Evolutionary conservation across 2,113 vertebrate genomes (phyloP).

Genomic region (Tupaia tana): DNA sequence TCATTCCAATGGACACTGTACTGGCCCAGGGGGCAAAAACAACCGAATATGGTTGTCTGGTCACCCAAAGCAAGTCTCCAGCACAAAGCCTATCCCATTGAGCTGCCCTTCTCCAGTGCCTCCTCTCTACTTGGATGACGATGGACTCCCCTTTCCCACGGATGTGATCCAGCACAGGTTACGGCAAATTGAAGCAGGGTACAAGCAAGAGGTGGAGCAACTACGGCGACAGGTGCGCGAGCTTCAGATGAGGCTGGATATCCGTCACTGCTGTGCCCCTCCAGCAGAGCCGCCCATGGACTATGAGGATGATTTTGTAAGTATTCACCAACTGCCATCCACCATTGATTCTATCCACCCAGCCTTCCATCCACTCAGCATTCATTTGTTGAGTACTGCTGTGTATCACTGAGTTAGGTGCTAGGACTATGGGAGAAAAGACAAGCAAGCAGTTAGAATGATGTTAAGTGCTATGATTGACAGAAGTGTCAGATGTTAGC

Average conservation of each 20-base stretch:
- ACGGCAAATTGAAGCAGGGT: conserved; percentile 97
- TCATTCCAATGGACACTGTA: conserved; percentile 78
- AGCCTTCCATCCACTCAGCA: background rate
- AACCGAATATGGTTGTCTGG: conserved; percentile 79
- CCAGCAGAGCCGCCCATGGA: conserved; percentile 95
- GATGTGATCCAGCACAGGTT: conserved; percentile 98
- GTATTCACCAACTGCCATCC: conserved; percentile 73
- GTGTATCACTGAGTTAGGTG: background rate
- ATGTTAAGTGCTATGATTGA: background rate
- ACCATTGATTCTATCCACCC: background rate
- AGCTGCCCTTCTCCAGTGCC: conserved; percentile 91
- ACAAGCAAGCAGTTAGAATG: background rate
- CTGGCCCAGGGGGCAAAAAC: conserved; percentile 84
- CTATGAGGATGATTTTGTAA: conserved; percentile 99
- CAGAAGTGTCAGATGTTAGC: background rate
- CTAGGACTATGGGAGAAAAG: background rate
- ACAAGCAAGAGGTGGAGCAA: conserved; percentile 98
- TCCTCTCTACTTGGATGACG: conserved; percentile 95
- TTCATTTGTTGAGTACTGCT: background rate
- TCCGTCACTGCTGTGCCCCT: conserved; percentile 93
- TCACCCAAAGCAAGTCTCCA: conserved; percentile 86
- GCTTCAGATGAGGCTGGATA: conserved; percentile 97
- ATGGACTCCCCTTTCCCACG: conserved; percentile 95
- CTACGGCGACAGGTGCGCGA: conserved; percentile 96
- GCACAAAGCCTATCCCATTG: conserved; percentile 85